Conservation (phyloP, 2,888 invertebrate species). For the Latrodectus hesperus region DNA sequence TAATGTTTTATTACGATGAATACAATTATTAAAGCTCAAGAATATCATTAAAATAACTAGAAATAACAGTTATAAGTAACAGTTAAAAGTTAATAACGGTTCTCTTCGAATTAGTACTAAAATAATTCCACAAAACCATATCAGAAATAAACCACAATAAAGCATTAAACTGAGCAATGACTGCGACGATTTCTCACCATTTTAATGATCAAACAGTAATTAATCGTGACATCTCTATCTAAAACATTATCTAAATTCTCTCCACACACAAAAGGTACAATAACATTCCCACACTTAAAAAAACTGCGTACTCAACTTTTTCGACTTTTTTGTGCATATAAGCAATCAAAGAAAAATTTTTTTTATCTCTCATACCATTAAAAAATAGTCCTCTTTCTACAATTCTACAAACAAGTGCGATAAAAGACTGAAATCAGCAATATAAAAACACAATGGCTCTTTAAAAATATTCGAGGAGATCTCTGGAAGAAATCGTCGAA, state of each 20-base stretch:
- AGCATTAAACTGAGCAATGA: conserved; percentile 42
- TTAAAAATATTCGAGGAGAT: conserved; percentile 55
- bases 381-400: conserved; percentile 10
- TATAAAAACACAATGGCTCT: conserved; percentile 66
- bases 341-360: conserved; percentile 5
- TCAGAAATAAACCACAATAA: background rate
- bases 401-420: conserved; percentile 23
- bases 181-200: conserved; percentile 40
- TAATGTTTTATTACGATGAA: too few species aligned
- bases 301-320: conserved; percentile 41
- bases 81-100: too few species aligned
- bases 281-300: conserved; percentile 41
- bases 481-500: conserved; percentile 19
- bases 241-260: conserved; percentile 29
- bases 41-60: too few species aligned
- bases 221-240: conserved; percentile 47
- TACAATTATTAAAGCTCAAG: too few species aligned
- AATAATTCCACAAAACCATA: background rate
- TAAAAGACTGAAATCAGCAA: conserved; percentile 65
- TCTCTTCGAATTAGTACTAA: too few species aligned
- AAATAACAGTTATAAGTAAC: too few species aligned
- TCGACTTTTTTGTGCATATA: background rate
- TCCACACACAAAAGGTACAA: conserved; percentile 40
- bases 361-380: conserved; percentile 21
- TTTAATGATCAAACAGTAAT: conserved; percentile 49